Evolutionary conservation across 2,888 invertebrate species (phyloP).

Genomic region (Anthophora plumipes): DNA sequence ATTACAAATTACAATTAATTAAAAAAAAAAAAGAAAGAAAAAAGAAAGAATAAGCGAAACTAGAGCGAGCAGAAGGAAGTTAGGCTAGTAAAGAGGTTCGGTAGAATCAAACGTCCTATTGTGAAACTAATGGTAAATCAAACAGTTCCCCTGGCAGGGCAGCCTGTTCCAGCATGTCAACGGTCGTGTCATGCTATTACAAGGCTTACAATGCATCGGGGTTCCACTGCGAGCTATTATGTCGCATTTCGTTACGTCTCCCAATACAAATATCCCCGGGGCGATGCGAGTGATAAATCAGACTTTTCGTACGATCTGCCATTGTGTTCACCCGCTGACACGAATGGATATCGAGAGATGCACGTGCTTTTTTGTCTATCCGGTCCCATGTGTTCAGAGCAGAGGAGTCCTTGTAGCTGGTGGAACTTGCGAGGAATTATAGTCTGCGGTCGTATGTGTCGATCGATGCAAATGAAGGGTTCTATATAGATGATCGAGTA

Average conservation of each 20-base stretch:
- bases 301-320: constrained; percentile 82
- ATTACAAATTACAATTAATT: no score
- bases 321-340: constrained; percentile 79
- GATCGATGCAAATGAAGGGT: constrained; percentile 70
- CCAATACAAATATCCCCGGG: constrained; percentile 82
- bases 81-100: background rate
- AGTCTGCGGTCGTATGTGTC: constrained; percentile 62
- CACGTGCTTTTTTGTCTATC: constrained; percentile 61
- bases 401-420: constrained; percentile 63
- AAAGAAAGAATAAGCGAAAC: background rate
- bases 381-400: constrained; percentile 70
- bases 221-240: constrained; percentile 82
- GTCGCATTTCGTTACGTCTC: constrained; percentile 83
- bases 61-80: no score
- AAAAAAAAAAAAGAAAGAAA: background rate
- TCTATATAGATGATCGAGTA: constrained; percentile 50
- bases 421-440: constrained; percentile 65
- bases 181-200: constrained; percentile 82
- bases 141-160: constrained; percentile 59
- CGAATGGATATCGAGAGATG: constrained; percentile 70
- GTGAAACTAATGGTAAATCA: constrained; percentile 79
- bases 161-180: constrained; percentile 68
- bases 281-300: constrained; percentile 83
- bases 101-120: constrained; percentile 47
- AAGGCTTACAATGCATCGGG: constrained; percentile 81